Evolutionary conservation across 2,797 vertebrate species (phyloP).

Genomic region (Odontamblyopus rebecca): DNA sequence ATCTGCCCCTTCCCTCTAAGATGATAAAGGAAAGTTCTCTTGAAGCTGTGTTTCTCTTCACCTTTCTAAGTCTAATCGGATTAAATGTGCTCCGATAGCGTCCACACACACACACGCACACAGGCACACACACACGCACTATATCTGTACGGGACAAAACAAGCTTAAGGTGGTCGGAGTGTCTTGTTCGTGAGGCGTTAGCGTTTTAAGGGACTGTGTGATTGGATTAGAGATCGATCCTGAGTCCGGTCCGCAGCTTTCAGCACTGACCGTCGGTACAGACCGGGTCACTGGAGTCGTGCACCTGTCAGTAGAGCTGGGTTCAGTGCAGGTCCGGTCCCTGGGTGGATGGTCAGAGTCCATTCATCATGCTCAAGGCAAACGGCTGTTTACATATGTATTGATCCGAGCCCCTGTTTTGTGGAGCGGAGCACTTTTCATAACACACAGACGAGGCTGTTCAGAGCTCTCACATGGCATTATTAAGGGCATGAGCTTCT

Average conservation of each 20-base stretch:
- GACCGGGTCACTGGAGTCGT: too few relatives aligned
- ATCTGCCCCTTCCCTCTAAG: too few relatives aligned
- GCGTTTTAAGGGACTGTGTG: constrained; percentile 61
- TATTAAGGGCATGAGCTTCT: too few relatives aligned
- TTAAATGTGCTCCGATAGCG: constrained; percentile 44
- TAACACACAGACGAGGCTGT: too few relatives aligned
- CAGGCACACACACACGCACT: too few relatives aligned
- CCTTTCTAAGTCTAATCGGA: constrained; percentile 55
- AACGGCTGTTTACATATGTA: background rate
- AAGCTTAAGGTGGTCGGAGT: constrained; percentile 51
- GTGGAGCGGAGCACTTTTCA: background rate
- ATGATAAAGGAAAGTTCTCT: background rate
- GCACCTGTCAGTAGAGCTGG: background rate
- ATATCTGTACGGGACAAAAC: constrained; percentile 36
- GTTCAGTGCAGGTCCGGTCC: too few relatives aligned
- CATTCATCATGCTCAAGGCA: constrained; percentile 3
- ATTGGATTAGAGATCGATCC: constrained; percentile 73
- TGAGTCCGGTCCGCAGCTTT: constrained; percentile 42
- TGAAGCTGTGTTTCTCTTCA: constrained; percentile 19
- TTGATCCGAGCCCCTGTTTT: background rate
- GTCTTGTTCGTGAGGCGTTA: constrained; percentile 63
- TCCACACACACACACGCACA: too few relatives aligned
- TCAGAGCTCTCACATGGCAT: too few relatives aligned
- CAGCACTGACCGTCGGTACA: too few relatives aligned
- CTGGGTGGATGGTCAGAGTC: background rate